Percentiles rank a stretch among this genome's conserved stretches.
These are phyloP conservation scores for Chanos chanos DNA, from an alignment of 2,797 vertebrate genomes.

Conservation along the genomic window DNA sequence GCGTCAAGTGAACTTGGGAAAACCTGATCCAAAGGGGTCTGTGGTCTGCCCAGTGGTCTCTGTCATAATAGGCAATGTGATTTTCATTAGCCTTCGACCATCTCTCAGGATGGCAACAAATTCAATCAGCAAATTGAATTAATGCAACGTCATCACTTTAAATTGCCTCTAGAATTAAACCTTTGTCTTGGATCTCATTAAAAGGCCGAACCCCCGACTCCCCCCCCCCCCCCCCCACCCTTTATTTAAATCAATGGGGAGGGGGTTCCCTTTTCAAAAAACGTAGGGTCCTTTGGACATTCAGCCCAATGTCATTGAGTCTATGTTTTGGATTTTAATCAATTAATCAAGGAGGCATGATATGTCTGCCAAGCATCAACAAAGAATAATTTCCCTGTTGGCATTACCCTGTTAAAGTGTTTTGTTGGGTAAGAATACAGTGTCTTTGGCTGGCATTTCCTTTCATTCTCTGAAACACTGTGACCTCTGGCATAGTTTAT, in stretches of 20 bases:
- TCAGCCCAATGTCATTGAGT: conserved; percentile 7
- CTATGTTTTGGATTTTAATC: conserved; percentile 10
- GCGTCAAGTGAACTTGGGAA: too few species aligned
- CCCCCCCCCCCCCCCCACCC: conserved; percentile 9
- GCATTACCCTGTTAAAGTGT: conserved; percentile 30
- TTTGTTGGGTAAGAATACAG: too few species aligned
- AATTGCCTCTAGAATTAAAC: conserved; percentile 51
- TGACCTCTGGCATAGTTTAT: too few species aligned
- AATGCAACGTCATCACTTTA: conserved; percentile 58
- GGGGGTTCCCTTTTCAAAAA: conserved; percentile 7
- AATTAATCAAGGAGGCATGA: conserved; percentile 39
- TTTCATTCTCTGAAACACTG: too few species aligned
- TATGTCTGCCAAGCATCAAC: conserved; percentile 5
- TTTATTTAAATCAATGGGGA: background rate
- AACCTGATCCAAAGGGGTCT: background rate
- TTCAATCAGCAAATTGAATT: conserved; percentile 66
- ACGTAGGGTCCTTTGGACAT: conserved; percentile 24
- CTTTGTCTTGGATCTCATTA: conserved; percentile 55
- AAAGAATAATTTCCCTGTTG: conserved; percentile 2
- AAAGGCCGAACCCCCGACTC: conserved; percentile 49
- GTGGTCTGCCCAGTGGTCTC: background rate
- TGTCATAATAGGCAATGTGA: conserved; percentile 11
- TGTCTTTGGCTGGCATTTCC: too few species aligned
- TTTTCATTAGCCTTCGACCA: conserved; percentile 42
- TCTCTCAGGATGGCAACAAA: conserved; percentile 56